These are phyloP conservation scores for Saccopteryx leptura DNA, from an alignment of 2,113 vertebrate genomes.

Conservation along the genomic window DNA sequence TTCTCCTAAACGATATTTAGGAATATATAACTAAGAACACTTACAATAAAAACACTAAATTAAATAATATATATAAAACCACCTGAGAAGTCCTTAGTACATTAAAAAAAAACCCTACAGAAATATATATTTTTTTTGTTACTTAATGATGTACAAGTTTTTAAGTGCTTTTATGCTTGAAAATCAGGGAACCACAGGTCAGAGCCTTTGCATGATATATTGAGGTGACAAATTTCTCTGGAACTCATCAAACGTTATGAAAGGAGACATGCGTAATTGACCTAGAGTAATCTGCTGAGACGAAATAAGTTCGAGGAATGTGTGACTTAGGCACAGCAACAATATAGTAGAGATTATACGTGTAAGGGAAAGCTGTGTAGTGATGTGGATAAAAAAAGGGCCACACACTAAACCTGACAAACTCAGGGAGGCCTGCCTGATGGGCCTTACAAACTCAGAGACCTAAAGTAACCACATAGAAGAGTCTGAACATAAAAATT, in stretches of 20 bases:
- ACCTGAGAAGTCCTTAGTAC: neutral
- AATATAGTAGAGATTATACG: neutral
- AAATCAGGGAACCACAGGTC: neutral
- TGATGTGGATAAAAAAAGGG: neutral
- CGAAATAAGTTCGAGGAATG: slow-evolving; percentile 39
- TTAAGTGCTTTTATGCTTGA: neutral
- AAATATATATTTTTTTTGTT: neutral
- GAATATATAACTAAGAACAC: neutral
- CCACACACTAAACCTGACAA: neutral
- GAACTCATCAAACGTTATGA: neutral
- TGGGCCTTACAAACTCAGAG: neutral
- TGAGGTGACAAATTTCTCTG: neutral
- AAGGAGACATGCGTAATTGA: neutral
- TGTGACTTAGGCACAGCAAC: neutral
- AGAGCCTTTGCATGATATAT: neutral
- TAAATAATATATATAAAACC: neutral
- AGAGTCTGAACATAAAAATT: neutral
- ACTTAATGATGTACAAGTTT: neutral
- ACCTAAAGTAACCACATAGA: neutral
- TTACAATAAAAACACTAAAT: neutral
- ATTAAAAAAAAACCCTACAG: neutral
- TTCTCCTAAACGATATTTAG: neutral
- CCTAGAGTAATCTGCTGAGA: neutral
- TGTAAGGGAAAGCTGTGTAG: neutral
- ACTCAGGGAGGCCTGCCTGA: neutral